A percentile compares a stretch with the other conserved stretches of the same genome.
Evolutionary conservation across 2,113 vertebrate genomes (phyloP).

Genomic region (Solea solea): DNA sequence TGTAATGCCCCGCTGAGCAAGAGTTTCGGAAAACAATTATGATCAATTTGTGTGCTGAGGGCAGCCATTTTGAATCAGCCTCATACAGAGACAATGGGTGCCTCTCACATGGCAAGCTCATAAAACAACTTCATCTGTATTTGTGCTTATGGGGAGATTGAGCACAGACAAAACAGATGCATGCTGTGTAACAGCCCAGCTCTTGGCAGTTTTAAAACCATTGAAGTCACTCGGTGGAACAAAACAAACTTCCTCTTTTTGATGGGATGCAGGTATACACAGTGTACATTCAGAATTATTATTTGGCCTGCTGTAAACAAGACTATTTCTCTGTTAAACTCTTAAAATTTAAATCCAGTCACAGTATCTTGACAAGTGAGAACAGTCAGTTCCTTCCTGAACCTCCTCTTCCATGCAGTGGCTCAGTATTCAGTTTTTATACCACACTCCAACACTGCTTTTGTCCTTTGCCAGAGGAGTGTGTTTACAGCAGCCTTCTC

Average conservation of each 20-base stretch:
- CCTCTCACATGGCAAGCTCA: conserved; percentile 64
- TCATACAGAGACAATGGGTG: conserved; percentile 75
- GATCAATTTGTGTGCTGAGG: conserved; percentile 77
- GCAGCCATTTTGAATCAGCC: conserved; percentile 78
- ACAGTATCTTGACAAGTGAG: conserved; percentile 1
- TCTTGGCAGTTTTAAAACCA: conserved; percentile 43
- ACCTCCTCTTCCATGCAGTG: conserved; percentile 11
- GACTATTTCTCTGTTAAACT: neutral
- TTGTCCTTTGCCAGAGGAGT: conserved; percentile 54
- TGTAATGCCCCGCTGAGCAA: conserved; percentile 76
- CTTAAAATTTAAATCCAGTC: neutral
- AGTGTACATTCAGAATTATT: conserved; percentile 2
- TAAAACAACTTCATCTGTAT: conserved; percentile 73
- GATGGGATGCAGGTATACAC: conserved; percentile 19
- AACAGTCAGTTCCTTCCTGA: neutral
- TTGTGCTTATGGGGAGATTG: conserved; percentile 71
- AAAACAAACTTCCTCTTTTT: conserved; percentile 44
- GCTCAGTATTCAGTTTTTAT: conserved; percentile 29
- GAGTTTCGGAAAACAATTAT: conserved; percentile 80
- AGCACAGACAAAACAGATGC: conserved; percentile 66
- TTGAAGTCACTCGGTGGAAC: conserved; percentile 29
- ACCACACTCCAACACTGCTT: conserved; percentile 44
- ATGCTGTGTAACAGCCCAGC: conserved; percentile 69
- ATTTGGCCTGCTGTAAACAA: conserved; percentile 9
- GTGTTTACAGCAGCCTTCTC: conserved; percentile 65